Base-by-base conservation (phyloP, 2,113 vertebrate species). In the Motacilla alba region DNA sequence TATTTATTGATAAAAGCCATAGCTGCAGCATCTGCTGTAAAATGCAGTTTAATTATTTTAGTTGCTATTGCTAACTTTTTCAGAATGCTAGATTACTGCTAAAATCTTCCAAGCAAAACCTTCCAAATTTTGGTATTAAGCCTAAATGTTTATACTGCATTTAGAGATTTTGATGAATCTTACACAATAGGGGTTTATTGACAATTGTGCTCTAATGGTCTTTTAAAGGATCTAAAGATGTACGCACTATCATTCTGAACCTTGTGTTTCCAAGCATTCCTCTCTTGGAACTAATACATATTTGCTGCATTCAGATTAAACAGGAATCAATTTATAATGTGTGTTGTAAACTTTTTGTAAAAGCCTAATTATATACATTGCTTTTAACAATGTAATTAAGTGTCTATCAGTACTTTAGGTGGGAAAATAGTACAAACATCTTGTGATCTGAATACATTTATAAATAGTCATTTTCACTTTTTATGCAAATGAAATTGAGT, bases 331-430 rank as follows among this genome's bases (percentile, higher is more conserved):
- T 91, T 95, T 77, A 83, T 93, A 96, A 89, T 79, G 63, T 64
- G 58, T 50, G 11, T 58, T 82, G 60, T 62, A 83, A 85, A 95
- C 53, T 93, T 95, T 95, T 92, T 4, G 26, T 94, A 90, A 96
- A 96, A 90, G 37, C 74, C 90, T 94, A 90, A 90, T 97, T 96
- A 83, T 81, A 35, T 95, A 72, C 77, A 19, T 95, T 74, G 44
- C 81, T 94, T 96, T 97, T 95, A 76, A 88, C 94, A 96, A 95
- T 91, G 80, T 50, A 55, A 90, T 35, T 95, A 86, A 95, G 79
- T 67, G n/a, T 90, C 63, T 80, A 18, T 85, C 95, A 93, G 91
- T 93, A 72, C 55, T 96, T 95, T 94, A 78, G 74, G 55, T 72
- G 35, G 73, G 58, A 93, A 94, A 97, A 68, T 56, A 74, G 72